phyloP scores from a whole-genome alignment of 1,140 invertebrate species.

The Cyphomyrmex costatus region DNA sequence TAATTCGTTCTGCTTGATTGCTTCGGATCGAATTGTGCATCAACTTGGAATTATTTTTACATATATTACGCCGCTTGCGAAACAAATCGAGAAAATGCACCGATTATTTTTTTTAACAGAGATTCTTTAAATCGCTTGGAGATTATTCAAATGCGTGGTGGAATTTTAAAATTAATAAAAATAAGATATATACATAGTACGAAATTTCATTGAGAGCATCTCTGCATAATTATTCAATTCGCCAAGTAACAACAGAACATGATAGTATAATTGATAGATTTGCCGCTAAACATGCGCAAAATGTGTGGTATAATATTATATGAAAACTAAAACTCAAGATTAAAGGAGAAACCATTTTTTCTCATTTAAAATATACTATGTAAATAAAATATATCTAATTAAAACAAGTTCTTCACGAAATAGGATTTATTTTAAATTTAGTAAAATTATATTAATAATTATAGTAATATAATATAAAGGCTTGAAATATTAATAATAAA shows the following conservation, averaged over 20 bases:
- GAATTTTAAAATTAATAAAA: not conserved
- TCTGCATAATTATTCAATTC: not conserved
- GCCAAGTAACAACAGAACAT: not conserved
- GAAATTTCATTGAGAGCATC: not conserved
- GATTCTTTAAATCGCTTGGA: conserved; percentile 5
- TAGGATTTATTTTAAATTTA: conserved; percentile 3
- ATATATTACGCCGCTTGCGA: conserved; percentile 38
- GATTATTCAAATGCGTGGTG: not conserved
- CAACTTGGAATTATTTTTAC: conserved; percentile 60
- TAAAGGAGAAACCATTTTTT: not conserved
- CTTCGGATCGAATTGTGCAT: conserved; percentile 47
- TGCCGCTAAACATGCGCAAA: not conserved
- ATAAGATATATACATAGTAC: not conserved
- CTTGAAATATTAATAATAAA: not conserved
- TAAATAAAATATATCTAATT: not conserved
- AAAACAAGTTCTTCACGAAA: not conserved
- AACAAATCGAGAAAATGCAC: conserved; percentile 9
- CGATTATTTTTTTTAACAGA: not conserved
- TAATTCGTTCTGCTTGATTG: conserved; percentile 41
- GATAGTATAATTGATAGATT: not conserved
- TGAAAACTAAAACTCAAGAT: conserved; percentile 1
- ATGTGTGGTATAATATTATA: not conserved
- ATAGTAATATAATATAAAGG: not conserved
- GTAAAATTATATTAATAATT: conserved; percentile 3
- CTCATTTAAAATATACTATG: conserved; percentile 8